Base-by-base conservation (phyloP, 2,797 vertebrate species). In the Gadopsis marmoratus region DNA sequence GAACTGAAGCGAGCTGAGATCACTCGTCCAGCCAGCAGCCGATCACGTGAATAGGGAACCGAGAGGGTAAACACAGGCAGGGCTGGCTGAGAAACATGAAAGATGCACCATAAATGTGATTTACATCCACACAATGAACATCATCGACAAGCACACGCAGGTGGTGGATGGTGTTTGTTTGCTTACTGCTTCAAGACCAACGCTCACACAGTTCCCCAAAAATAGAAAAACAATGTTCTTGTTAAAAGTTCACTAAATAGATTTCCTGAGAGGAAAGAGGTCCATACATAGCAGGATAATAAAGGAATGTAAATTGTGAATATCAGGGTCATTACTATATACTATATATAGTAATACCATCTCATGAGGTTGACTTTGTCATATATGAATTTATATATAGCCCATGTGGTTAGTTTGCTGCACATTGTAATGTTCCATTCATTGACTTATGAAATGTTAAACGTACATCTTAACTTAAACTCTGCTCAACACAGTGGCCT, bases 1-100 rank as follows among this genome's bases (percentile, higher is more conserved):
- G 63, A 61, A 29, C 60, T 21, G 43, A 55, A 58, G 21, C 35
- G 51, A 56, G 41, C 67, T 67, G 51, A 77, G 58, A 70, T 61
- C 19, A 55, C n/a, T 78, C 12, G 3, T 50, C 71, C 43, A 39
- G 26, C 66, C 68, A 47, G 51, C 45, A 1, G 60, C 71, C 11
- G 16, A 39, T 68, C 14, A 33, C 63, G 80, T 82, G 85, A 89
- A 87, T 63, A 41, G 74, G 70, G 86, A 80, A 81, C 13, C 3
- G 58, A 70, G 55, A 69, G 47, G n/a, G 62, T 76, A 82, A 90
- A 92, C 82, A 84, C 13, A 19, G 71, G 74, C 75, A 71, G 67
- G 68, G 71, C 79, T 14, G 11, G 13, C 35, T 65, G 37, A 2
- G 71, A 29, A 62, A 79, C 67, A 70, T 74, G 55, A 78, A 74